Conservation (phyloP, 2,113 vertebrate species). For the Dunckerocampus dactyliophorus region DNA sequence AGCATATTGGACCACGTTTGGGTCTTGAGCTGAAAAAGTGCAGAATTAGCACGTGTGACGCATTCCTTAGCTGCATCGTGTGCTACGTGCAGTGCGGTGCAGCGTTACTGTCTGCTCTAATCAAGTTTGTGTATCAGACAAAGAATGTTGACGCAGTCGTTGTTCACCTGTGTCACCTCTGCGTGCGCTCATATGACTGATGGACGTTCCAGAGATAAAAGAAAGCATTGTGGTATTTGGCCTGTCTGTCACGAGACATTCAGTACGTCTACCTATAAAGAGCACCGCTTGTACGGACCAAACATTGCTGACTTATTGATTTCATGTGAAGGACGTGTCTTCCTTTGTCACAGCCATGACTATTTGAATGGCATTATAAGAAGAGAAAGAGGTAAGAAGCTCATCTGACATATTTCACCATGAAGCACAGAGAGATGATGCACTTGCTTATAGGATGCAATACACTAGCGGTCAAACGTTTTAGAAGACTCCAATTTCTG, state of each 20-base stretch:
- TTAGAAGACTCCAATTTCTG: no score
- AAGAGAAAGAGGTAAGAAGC: conserved; percentile 30
- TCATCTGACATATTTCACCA: neutral
- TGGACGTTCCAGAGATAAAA: conserved; percentile 9
- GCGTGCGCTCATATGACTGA: neutral
- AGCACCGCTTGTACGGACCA: conserved; percentile 1
- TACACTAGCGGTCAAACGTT: no score
- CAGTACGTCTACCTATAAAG: conserved; percentile 25
- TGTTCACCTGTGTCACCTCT: neutral
- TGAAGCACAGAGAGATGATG: neutral
- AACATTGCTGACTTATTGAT: neutral
- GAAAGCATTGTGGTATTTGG: conserved; percentile 23
- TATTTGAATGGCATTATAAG: neutral
- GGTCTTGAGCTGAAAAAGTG: no score
- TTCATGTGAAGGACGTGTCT: conserved; percentile 4
- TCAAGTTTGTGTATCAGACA: conserved; percentile 19
- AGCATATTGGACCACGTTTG: no score
- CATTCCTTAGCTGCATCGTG: neutral
- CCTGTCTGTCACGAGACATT: conserved; percentile 8
- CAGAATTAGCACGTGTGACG: no score
- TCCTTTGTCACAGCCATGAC: neutral
- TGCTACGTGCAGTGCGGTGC: neutral
- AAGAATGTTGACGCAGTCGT: conserved; percentile 19
- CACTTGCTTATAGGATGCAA: no score
- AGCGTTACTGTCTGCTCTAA: conserved; percentile 10